A percentile compares a stretch with the other conserved stretches of the same genome.
Evolutionary conservation across 2,797 vertebrate genomes (phyloP).

Genomic region (Enteromius anoplus): DNA sequence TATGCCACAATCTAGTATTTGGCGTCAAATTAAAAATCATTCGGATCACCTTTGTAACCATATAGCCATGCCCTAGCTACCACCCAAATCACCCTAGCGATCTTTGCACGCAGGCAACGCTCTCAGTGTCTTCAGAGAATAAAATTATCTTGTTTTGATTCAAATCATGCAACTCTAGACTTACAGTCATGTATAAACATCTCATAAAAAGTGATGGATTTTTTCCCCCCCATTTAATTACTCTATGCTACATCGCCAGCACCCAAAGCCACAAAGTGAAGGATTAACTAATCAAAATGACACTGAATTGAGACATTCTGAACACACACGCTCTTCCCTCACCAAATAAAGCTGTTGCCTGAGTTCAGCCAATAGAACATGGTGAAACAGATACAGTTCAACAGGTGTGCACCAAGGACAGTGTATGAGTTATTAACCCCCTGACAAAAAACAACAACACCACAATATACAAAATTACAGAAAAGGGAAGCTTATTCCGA

Average conservation of each 20-base stretch:
- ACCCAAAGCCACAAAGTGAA: slow-evolving; percentile 2
- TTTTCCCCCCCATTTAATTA: not conserved
- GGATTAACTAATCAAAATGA: slow-evolving; percentile 26
- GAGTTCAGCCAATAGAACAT: not conserved
- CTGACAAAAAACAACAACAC: not conserved
- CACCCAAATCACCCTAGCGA: not conserved
- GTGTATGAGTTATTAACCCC: no score
- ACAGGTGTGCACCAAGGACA: not conserved
- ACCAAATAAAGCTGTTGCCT: not conserved
- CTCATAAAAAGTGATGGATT: slow-evolving; percentile 27
- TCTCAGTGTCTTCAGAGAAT: not conserved
- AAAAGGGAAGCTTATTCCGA: not conserved
- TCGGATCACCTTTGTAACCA: not conserved
- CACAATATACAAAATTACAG: not conserved
- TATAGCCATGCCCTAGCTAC: not conserved
- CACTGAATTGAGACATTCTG: slow-evolving; percentile 1
- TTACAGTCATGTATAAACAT: slow-evolving; percentile 32
- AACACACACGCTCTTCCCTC: not conserved
- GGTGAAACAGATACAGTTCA: not conserved
- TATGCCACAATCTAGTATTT: not conserved
- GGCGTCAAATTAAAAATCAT: not conserved
- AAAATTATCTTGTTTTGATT: not conserved
- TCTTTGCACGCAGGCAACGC: not conserved
- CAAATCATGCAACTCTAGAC: not conserved
- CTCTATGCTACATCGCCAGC: not conserved